Evolutionary conservation across 2,797 vertebrate species (phyloP).

Genomic region (Macroramphosus scolopax): DNA sequence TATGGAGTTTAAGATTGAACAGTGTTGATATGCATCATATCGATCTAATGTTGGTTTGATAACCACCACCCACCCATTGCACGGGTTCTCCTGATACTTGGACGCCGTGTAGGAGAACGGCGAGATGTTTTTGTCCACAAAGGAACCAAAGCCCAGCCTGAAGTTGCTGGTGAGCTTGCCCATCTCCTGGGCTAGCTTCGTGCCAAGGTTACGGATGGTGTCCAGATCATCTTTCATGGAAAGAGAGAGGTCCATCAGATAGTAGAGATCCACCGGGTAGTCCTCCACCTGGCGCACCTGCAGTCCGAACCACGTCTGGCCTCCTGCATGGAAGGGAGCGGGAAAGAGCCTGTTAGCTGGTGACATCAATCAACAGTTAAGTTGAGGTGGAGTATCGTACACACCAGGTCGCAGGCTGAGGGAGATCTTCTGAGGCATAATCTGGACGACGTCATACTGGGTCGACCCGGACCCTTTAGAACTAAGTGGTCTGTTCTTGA

Average conservation of each 20-base stretch:
- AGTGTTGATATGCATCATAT: no score
- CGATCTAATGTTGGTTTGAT: no score
- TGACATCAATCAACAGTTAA: no score
- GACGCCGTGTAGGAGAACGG: slow-evolving; percentile 94
- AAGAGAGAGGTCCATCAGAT: slow-evolving; percentile 97
- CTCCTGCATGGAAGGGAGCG: slow-evolving; percentile 78
- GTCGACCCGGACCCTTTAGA: slow-evolving; percentile 81
- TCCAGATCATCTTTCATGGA: slow-evolving; percentile 98
- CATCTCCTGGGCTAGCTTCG: slow-evolving; percentile 94
- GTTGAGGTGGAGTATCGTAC: not conserved
- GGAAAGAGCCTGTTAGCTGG: not conserved
- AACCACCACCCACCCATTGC: slow-evolving; percentile 86
- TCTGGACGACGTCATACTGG: slow-evolving; percentile 85
- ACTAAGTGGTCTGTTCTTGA: slow-evolving; percentile 81
- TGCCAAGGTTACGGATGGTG: slow-evolving; percentile 92
- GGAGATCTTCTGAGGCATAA: slow-evolving; percentile 87
- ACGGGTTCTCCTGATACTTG: slow-evolving; percentile 94
- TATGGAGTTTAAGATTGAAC: no score
- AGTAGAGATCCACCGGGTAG: slow-evolving; percentile 97
- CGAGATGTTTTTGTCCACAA: slow-evolving; percentile 96
- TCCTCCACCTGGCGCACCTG: slow-evolving; percentile 97
- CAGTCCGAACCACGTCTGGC: slow-evolving; percentile 81
- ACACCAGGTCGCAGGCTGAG: slow-evolving; percentile 89
- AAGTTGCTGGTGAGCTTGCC: slow-evolving; percentile 97
- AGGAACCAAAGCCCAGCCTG: slow-evolving; percentile 93